Evolutionary conservation across 2,113 vertebrate genomes (phyloP).

Genomic region (Coreoperca whiteheadi): DNA sequence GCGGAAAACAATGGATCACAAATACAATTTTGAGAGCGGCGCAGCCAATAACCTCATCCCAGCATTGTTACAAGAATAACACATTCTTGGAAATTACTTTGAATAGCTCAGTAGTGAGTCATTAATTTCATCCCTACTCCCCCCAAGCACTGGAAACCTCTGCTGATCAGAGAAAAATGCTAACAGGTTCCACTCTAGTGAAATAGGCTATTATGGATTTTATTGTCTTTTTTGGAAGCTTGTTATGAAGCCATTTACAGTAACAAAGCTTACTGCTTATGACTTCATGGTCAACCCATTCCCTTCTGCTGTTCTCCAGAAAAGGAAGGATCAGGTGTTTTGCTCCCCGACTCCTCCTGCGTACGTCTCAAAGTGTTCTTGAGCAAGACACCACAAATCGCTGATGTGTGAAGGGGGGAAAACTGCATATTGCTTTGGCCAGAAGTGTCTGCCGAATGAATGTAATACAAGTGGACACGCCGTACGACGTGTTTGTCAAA

Average conservation of each 20-base stretch:
- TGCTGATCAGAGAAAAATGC: conserved; percentile 60
- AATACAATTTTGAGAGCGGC: conserved; percentile 34
- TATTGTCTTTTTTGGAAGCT: conserved; percentile 12
- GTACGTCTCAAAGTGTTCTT: background rate
- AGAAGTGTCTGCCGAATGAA: background rate
- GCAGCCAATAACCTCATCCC: conserved; percentile 54
- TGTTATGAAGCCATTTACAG: conserved; percentile 29
- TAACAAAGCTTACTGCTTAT: background rate
- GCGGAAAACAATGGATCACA: conserved; percentile 67
- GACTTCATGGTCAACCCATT: background rate
- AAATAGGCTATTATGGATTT: conserved; percentile 5
- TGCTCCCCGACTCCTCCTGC: background rate
- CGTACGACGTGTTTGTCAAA: background rate
- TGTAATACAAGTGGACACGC: background rate
- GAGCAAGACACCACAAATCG: background rate
- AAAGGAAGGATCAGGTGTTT: background rate
- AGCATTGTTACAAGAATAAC: conserved; percentile 74
- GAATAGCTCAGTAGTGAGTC: conserved; percentile 67
- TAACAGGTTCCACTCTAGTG: conserved; percentile 35
- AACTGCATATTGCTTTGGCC: background rate
- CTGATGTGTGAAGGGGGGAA: background rate
- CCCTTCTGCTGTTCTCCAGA: background rate
- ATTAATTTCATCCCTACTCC: conserved; percentile 46
- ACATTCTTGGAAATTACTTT: conserved; percentile 70
- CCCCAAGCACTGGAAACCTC: conserved; percentile 30